Base-by-base conservation (phyloP, 2,797 vertebrate genomes). In the Ciconia nigra region DNA sequence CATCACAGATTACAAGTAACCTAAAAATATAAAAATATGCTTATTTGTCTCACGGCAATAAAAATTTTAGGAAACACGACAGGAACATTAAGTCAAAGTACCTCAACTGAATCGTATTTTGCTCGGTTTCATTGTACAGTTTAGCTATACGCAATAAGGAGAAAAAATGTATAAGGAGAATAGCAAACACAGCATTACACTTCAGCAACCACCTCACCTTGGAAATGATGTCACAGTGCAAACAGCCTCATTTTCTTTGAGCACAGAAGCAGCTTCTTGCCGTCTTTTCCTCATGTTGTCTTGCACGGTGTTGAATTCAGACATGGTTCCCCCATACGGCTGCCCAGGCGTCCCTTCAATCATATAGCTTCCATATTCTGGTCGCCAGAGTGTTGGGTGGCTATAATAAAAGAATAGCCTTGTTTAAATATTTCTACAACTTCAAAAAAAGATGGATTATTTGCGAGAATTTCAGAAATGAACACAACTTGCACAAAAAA, bases 281-380 rank as follows among this genome's bases (percentile, higher is more conserved):
- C 99, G 98, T 82, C 99, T 98, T 97, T 99, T 99, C 67, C 98
- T 98, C 99, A 99, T 99, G 98, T 99, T 99, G 96, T 99, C 99
- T 96, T 99, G 99, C 19, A 99, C 99, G 0, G 99, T 99, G 98
- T 99, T 99, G 97, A 99, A 99, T 96, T 99, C 99, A 0, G 99
- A 99, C 99, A 99, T 99, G 0, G 99, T 99, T 76, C 99, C 99
- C 6, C 99, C 99, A 2, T 99, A 99, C 0, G 99, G 99, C 97
- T 99, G 99, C 20, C 99, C 99, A 1, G 99, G 99, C 0, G 99
- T 99, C 41, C 99, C 99, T 92, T 99, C 99, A 29, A 99, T 99
- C 99, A 99, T 99, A 97, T 99, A 99, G 96, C 99, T 99, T 96
- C 99, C 99, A 54, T 99, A 99, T 90, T 99, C 99, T 13, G 99